Conservation (phyloP, 2,888 invertebrate species). For the Desoria tigrina region DNA sequence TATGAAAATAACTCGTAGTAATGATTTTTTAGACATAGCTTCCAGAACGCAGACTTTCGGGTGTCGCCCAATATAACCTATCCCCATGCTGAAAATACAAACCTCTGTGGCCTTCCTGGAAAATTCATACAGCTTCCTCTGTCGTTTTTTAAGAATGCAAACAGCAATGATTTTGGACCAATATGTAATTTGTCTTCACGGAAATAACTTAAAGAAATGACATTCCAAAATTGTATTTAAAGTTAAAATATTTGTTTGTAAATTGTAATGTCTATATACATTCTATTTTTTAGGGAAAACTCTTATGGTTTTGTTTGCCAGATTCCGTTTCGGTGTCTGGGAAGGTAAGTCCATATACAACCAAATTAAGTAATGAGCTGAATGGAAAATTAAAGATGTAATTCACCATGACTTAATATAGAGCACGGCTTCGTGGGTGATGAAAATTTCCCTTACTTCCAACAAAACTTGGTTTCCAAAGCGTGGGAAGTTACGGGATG, state of each 20-base stretch:
- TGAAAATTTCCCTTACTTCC: conserved; percentile 37
- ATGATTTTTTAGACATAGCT: conserved; percentile 27
- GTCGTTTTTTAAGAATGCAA: conserved; percentile 24
- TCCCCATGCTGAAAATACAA: conserved; percentile 42
- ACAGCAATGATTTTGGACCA: conserved; percentile 5
- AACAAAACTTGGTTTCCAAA: conserved; percentile 7
- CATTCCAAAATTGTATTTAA: background rate
- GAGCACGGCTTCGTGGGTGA: conserved; percentile 11
- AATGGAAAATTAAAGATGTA: no score
- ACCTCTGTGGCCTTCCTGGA: conserved; percentile 34
- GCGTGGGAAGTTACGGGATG: conserved; percentile 37
- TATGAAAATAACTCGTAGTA: no score
- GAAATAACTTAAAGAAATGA: no score
- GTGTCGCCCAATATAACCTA: conserved; percentile 25
- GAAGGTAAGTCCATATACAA: conserved; percentile 30
- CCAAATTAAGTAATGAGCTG: no score
- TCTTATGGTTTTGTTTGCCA: conserved; percentile 38
- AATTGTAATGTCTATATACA: no score
- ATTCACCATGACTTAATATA: conserved; percentile 1
- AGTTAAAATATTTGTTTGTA: no score
- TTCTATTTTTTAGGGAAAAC: conserved; percentile 35
- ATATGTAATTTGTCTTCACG: background rate
- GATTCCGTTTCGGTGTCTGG: conserved; percentile 40
- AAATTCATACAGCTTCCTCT: conserved; percentile 32
- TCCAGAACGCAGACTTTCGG: conserved; percentile 38